phyloP scores from a whole-genome alignment of 1,140 invertebrate genomes.

The Drosophila repletoides region DNA sequence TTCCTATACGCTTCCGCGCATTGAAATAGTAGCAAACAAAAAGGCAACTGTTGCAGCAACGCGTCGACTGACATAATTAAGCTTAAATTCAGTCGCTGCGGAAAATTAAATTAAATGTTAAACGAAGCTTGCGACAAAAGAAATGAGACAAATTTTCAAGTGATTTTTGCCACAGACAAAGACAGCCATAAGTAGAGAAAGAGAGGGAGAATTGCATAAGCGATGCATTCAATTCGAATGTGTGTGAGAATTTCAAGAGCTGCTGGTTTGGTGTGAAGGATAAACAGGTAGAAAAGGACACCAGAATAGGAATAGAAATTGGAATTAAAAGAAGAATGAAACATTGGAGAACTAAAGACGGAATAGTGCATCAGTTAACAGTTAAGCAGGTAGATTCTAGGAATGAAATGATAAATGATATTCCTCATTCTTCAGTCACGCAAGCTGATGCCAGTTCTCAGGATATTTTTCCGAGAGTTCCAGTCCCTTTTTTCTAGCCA shows the following conservation, averaged over 20 bases:
- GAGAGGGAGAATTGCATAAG: conserved; percentile 21
- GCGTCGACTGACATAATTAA: conserved; percentile 60
- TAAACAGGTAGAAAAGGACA: conserved; percentile 1
- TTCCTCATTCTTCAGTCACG: conserved; percentile 1
- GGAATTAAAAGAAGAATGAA: too few relatives aligned
- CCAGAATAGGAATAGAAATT: too few relatives aligned
- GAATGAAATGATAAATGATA: background rate
- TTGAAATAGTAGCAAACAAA: conserved; percentile 20
- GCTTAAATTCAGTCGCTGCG: conserved; percentile 36
- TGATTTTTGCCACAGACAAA: background rate
- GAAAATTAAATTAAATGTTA: conserved; percentile 67
- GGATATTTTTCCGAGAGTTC: background rate
- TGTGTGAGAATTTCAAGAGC: background rate
- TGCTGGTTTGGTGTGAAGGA: background rate
- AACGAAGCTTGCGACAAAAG: conserved; percentile 55
- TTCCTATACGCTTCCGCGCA: conserved; percentile 19
- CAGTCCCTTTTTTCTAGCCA: too few relatives aligned
- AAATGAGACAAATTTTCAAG: conserved; percentile 19
- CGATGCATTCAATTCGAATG: background rate
- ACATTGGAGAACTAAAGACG: too few relatives aligned
- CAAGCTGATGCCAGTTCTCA: conserved; percentile 2
- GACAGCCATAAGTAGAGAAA: background rate
- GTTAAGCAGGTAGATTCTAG: background rate
- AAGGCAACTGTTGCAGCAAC: conserved; percentile 38
- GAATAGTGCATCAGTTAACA: too few relatives aligned